These are phyloP conservation scores for Halocaridina rubra DNA, from an alignment of 2,888 invertebrate species.

Conservation along the genomic window DNA sequence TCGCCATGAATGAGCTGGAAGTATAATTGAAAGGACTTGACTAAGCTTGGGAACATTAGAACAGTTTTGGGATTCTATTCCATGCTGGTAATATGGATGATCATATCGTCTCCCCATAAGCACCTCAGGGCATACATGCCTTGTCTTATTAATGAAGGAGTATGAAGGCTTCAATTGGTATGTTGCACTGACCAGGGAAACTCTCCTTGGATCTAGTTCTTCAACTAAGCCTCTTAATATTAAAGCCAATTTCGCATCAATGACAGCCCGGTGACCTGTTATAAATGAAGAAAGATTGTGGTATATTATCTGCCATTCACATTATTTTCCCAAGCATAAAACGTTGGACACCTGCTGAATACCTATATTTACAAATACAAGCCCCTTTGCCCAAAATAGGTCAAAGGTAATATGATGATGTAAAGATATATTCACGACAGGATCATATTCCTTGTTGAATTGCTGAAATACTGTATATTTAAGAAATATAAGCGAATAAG, in stretches of 20 bases:
- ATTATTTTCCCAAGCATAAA: too few relatives aligned
- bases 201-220: not conserved
- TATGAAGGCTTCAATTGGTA: not conserved
- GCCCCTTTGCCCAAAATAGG: too few relatives aligned
- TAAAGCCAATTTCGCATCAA: slow-evolving; percentile 11
- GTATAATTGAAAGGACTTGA: not conserved
- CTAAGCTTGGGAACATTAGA: not conserved
- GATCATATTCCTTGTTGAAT: too few relatives aligned
- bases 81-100: slow-evolving; percentile 3
- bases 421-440: too few relatives aligned
- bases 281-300: not conserved
- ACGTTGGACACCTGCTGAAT: too few relatives aligned
- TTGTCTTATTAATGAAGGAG: not conserved
- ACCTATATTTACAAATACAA: too few relatives aligned
- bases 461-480: too few relatives aligned
- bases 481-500: too few relatives aligned
- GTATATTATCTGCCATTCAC: too few relatives aligned
- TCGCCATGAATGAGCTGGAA: not conserved
- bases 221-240: not conserved
- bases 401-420: too few relatives aligned
- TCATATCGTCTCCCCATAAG: slow-evolving; percentile 13
- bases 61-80: slow-evolving; percentile 10
- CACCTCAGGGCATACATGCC: slow-evolving; percentile 43
- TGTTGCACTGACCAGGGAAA: not conserved
- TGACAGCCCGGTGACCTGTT: not conserved